Conservation (phyloP, 23 tunicate genomes). For the Styela clava region DNA sequence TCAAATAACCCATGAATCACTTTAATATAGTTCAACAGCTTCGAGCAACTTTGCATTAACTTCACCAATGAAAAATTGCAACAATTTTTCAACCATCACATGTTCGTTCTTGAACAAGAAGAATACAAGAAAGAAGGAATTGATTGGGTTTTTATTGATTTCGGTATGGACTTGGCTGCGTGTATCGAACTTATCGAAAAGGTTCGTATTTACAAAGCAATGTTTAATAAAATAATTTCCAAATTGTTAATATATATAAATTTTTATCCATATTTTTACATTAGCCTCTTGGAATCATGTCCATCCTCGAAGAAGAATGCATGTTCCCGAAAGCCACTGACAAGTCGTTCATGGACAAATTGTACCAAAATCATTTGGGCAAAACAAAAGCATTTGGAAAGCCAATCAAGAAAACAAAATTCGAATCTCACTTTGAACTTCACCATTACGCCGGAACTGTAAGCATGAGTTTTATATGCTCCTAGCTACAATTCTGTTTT, state of each 20-base stretch:
- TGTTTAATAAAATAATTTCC: too few relatives aligned
- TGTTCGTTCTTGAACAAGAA: constrained; percentile 99
- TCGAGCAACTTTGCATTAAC: constrained; percentile 99
- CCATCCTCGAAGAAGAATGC: constrained; percentile 97
- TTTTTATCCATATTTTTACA: too few relatives aligned
- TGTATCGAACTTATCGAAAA: constrained; percentile 96
- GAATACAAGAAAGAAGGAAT: constrained; percentile 99
- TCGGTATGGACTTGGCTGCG: constrained; percentile 99
- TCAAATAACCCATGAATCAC: too few relatives aligned
- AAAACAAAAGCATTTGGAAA: constrained; percentile 93
- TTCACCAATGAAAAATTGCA: constrained; percentile 98
- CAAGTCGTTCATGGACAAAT: constrained; percentile 79
- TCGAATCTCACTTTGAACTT: constrained; percentile 89
- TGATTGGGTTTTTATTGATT: constrained; percentile 97
- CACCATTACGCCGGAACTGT: constrained; percentile 97
- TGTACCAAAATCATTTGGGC: constrained; percentile 86
- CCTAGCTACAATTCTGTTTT: too few relatives aligned
- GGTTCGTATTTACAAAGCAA: constrained; percentile 33
- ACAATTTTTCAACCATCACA: constrained; percentile 99
- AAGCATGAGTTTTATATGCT: constrained; percentile 21
- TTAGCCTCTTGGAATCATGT: constrained; percentile 96
- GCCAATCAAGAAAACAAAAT: constrained; percentile 75
- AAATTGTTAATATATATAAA: too few relatives aligned
- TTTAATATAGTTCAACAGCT: constrained; percentile 99
- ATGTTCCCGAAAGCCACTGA: constrained; percentile 97